Conservation (phyloP, 2,113 vertebrate genomes). For the Pituophis catenifer region DNA sequence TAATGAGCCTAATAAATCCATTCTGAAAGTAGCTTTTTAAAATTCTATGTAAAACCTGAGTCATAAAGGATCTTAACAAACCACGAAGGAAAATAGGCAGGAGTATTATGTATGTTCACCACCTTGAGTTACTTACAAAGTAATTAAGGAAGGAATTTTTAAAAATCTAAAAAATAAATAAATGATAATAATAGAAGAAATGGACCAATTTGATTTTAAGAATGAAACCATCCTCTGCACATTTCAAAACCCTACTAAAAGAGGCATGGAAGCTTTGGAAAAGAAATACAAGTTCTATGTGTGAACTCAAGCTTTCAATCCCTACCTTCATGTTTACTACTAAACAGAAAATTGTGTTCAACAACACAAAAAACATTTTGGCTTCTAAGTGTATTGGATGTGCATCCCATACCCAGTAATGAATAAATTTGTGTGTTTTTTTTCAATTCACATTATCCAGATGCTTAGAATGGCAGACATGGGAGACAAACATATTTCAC, state of each 20-base stretch:
- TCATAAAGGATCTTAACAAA: background rate
- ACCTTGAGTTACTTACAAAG: background rate
- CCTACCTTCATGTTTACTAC: background rate
- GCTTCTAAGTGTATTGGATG: background rate
- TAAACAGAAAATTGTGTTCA: background rate
- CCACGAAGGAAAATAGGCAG: background rate
- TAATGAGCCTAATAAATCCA: background rate
- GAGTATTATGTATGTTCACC: background rate
- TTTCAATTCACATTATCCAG: background rate
- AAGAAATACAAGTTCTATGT: background rate
- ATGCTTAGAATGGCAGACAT: background rate
- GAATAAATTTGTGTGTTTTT: background rate
- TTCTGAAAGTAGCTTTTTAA: background rate
- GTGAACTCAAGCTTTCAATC: background rate
- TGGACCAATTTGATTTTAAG: background rate
- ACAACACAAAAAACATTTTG: background rate
- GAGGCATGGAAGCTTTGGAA: background rate
- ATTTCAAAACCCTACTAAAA: background rate
- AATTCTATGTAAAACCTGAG: background rate
- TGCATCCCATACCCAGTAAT: background rate
- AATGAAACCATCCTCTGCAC: background rate
- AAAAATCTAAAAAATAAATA: background rate
- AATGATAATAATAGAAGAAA: background rate
- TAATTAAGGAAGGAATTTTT: background rate
- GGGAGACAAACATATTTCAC: background rate